Conservation (phyloP, 2,888 invertebrate species). For the Sturmia bella region DNA sequence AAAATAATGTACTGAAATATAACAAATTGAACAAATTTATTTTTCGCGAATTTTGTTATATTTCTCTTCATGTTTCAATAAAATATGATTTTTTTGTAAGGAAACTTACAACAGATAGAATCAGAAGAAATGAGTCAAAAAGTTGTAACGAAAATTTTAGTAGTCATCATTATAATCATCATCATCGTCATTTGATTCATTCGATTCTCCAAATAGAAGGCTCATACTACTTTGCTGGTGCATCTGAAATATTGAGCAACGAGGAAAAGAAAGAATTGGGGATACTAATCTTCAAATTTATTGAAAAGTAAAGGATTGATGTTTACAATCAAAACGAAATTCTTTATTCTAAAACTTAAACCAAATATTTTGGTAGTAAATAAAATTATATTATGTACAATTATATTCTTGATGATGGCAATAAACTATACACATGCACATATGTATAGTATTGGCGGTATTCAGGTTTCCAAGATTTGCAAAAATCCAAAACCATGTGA, state of each 20-base stretch:
- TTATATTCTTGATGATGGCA: slow-evolving; percentile 44
- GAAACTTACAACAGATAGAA: slow-evolving; percentile 48
- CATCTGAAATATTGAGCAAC: slow-evolving; percentile 68
- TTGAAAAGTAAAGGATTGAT: slow-evolving; percentile 67
- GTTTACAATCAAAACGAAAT: slow-evolving; percentile 59
- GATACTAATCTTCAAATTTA: slow-evolving; percentile 59
- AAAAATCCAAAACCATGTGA: slow-evolving; percentile 42
- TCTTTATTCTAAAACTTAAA: slow-evolving; percentile 49
- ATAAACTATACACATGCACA: slow-evolving; percentile 18
- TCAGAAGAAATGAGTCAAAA: slow-evolving; percentile 22
- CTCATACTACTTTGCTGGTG: slow-evolving; percentile 73
- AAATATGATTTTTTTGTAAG: background rate
- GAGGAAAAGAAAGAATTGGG: slow-evolving; percentile 58
- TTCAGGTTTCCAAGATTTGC: slow-evolving; percentile 24
- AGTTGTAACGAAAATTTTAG: slow-evolving; percentile 60
- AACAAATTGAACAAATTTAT: too few relatives aligned
- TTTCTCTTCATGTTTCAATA: too few relatives aligned
- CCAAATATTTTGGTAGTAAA: slow-evolving; percentile 37
- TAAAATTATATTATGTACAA: slow-evolving; percentile 61
- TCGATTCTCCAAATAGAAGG: slow-evolving; percentile 77
- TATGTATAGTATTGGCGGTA: slow-evolving; percentile 32
- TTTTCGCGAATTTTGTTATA: too few relatives aligned
- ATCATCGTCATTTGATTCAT: slow-evolving; percentile 75
- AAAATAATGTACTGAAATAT: too few relatives aligned
- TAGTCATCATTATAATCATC: slow-evolving; percentile 71